Percentiles rank a stretch among this genome's conserved stretches.
Conservation (phyloP, 2,888 invertebrate species). For the Andrena fulva region DNA sequence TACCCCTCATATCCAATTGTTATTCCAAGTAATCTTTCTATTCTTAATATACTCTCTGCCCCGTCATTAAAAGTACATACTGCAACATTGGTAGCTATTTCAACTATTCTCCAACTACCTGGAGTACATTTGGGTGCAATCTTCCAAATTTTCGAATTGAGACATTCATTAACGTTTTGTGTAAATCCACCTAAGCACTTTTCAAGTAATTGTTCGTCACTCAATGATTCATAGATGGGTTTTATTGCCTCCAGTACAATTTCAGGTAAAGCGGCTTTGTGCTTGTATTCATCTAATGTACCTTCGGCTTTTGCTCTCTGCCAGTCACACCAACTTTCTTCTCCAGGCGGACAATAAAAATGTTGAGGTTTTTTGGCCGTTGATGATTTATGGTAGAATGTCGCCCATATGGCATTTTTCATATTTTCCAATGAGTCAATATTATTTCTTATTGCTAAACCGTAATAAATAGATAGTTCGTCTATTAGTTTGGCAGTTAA, state of each 20-base stretch:
- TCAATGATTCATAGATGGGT: too few relatives aligned
- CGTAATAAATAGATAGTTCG: not conserved
- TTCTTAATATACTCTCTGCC: too few relatives aligned
- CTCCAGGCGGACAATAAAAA: not conserved
- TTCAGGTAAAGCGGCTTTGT: too few relatives aligned
- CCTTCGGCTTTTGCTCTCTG: not conserved
- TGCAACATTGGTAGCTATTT: not conserved
- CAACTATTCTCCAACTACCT: not conserved
- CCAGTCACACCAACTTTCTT: not conserved
- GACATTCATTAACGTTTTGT: too few relatives aligned
- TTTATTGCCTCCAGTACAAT: too few relatives aligned
- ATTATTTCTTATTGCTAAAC: not conserved
- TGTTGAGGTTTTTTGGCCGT: not conserved
- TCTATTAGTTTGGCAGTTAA: not conserved
- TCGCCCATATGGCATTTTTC: not conserved
- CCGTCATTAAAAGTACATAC: not conserved
- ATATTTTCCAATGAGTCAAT: not conserved
- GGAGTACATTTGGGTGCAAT: not conserved
- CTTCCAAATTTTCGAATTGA: not conserved
- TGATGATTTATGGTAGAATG: not conserved
- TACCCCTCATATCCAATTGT: too few relatives aligned
- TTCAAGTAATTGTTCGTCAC: too few relatives aligned
- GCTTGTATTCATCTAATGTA: too few relatives aligned
- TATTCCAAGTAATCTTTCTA: too few relatives aligned
- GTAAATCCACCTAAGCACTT: too few relatives aligned